phyloP scores from a whole-genome alignment of 2,797 vertebrate species.

The Amblyopsis hoosieri region DNA sequence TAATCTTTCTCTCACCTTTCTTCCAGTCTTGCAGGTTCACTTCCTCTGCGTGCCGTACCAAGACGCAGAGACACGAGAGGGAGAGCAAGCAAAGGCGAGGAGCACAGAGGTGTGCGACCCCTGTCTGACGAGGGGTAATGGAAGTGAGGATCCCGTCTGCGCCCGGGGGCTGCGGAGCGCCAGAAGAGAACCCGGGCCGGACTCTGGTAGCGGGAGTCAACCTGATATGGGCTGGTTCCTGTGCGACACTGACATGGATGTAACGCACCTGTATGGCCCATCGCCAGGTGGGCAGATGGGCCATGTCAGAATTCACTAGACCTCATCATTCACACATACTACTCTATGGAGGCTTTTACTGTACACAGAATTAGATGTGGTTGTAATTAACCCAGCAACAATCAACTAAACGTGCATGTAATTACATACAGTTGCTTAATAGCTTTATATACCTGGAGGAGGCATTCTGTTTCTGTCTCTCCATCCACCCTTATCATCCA shows the following conservation, averaged over 20 bases:
- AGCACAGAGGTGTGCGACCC: constrained; percentile 27
- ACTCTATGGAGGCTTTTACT: too few relatives aligned
- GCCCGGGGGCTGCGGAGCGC: constrained; percentile 6
- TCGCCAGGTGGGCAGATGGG: constrained; percentile 59
- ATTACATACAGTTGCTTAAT: too few relatives aligned
- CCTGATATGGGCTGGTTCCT: constrained; percentile 53
- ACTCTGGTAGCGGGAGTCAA: neutral
- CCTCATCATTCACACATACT: too few relatives aligned
- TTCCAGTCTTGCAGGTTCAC: constrained; percentile 42
- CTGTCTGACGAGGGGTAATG: constrained; percentile 3
- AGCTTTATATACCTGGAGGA: too few relatives aligned
- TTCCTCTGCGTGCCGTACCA: constrained; percentile 62
- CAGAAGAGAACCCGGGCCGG: constrained; percentile 4
- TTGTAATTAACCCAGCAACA: too few relatives aligned
- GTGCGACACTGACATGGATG: constrained; percentile 61
- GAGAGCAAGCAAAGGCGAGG: constrained; percentile 5
- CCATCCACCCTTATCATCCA: too few relatives aligned
- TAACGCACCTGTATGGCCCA: constrained; percentile 32
- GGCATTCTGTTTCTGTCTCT: too few relatives aligned
- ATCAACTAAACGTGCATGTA: too few relatives aligned
- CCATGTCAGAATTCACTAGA: too few relatives aligned
- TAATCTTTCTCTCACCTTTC: neutral
- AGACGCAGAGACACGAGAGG: constrained; percentile 32
- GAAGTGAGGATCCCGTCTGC: constrained; percentile 39
- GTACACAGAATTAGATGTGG: too few relatives aligned